Percentiles rank a stretch among this genome's conserved stretches.
Conservation (phyloP, 2,888 invertebrate genomes). For the Vanessa cardui region DNA sequence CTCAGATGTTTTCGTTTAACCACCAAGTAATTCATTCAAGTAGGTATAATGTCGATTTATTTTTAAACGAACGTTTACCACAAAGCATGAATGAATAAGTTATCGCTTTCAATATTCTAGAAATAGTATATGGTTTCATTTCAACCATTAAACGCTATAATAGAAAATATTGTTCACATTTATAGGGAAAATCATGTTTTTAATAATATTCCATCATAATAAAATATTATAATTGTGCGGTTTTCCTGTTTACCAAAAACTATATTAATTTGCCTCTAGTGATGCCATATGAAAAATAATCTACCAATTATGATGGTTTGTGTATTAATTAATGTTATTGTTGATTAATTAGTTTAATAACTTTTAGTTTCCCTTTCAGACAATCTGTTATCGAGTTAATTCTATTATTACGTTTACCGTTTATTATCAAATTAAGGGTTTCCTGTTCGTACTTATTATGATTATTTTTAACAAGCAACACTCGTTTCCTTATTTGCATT, state of each 20-base stretch:
- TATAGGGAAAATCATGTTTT: constrained; percentile 18
- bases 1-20: too few relatives aligned
- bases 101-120: not conserved
- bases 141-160: too few relatives aligned
- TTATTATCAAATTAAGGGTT: constrained; percentile 28
- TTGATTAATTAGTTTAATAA: constrained; percentile 31
- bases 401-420: not conserved
- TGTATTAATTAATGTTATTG: constrained; percentile 32
- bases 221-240: constrained; percentile 28
- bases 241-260: constrained; percentile 40
- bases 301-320: constrained; percentile 26
- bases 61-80: too few relatives aligned
- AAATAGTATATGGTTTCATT: not conserved
- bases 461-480: not conserved
- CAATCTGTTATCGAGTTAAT: constrained; percentile 12
- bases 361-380: constrained; percentile 29
- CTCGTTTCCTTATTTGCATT: not conserved
- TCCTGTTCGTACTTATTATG: constrained; percentile 5
- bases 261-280: not conserved
- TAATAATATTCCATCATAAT: constrained; percentile 19
- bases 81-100: not conserved
- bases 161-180: not conserved
- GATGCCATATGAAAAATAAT: constrained; percentile 23
- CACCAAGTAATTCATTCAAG: too few relatives aligned
- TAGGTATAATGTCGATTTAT: too few relatives aligned